These are phyloP conservation scores for Streblospio benedicti DNA, from an alignment of 1,140 invertebrate species.

Conservation along the genomic window DNA sequence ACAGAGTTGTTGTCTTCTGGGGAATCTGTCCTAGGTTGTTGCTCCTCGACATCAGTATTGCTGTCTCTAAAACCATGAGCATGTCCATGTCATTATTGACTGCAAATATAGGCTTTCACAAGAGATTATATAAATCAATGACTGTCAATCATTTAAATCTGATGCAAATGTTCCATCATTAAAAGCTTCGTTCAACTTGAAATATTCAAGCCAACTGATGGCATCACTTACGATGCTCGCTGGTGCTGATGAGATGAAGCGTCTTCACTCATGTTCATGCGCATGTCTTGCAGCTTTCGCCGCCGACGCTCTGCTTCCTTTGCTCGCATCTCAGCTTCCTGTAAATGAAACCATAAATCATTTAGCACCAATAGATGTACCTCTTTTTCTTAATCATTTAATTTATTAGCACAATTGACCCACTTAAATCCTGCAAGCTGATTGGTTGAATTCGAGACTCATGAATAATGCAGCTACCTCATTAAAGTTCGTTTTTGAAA, in stretches of 20 bases:
- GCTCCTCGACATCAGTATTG: too few relatives aligned
- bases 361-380: too few relatives aligned
- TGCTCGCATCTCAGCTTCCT: constrained; percentile 35
- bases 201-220: constrained; percentile 56
- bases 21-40: too few relatives aligned
- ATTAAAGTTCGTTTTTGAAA: too few relatives aligned
- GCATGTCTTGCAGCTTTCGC: constrained; percentile 67
- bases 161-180: constrained; percentile 68
- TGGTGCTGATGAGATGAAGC: constrained; percentile 58
- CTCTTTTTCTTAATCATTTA: too few relatives aligned
- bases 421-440: too few relatives aligned
- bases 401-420: too few relatives aligned
- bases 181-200: constrained; percentile 72
- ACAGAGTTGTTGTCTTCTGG: too few relatives aligned
- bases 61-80: too few relatives aligned
- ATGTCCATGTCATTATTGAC: too few relatives aligned
- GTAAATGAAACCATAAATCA: constrained; percentile 14
- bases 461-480: too few relatives aligned
- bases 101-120: constrained; percentile 64
- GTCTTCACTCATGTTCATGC: constrained; percentile 65
- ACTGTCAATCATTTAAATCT: constrained; percentile 76
- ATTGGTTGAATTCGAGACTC: too few relatives aligned
- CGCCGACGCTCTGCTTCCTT: constrained; percentile 50
- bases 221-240: constrained; percentile 62
- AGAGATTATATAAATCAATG: constrained; percentile 73